Conservation (phyloP, 2,888 invertebrate genomes). For the Tryphoninae sp. region DNA sequence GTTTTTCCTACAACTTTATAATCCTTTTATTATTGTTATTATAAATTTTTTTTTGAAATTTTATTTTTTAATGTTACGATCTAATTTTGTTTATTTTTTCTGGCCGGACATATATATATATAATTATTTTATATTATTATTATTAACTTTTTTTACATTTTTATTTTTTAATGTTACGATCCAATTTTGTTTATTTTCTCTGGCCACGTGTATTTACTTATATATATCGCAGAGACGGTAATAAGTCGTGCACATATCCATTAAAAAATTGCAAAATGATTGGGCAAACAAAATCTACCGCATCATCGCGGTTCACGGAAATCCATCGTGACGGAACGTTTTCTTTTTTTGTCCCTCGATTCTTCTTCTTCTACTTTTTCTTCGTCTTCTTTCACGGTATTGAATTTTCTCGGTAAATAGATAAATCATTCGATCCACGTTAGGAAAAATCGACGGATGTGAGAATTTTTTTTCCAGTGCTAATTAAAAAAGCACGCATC, state of each 20-base stretch:
- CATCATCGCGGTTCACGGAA: conserved; percentile 20
- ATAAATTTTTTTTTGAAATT: neutral
- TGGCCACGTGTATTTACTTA: neutral
- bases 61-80: neutral
- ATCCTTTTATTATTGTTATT: no score
- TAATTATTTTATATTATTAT: conserved; percentile 6
- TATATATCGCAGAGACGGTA: conserved; percentile 10
- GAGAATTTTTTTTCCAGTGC: neutral
- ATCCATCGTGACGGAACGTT: neutral
- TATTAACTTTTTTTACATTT: conserved; percentile 4
- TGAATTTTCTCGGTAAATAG: neutral
- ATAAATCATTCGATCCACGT: neutral
- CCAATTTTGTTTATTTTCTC: neutral
- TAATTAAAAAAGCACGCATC: neutral
- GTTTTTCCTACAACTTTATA: no score
- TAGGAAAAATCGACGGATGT: neutral
- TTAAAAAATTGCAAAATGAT: neutral
- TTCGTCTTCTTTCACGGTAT: neutral
- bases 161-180: neutral
- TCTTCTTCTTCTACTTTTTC: neutral
- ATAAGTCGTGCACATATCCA: neutral
- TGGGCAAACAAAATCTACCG: conserved; percentile 3
- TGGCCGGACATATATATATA: neutral
- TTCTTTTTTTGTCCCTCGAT: neutral
- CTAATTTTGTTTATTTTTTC: neutral